A percentile compares a stretch with the other conserved stretches of the same genome.
phyloP scores from a whole-genome alignment of 2,113 vertebrate genomes.

The Phalacrocorax carbo region DNA sequence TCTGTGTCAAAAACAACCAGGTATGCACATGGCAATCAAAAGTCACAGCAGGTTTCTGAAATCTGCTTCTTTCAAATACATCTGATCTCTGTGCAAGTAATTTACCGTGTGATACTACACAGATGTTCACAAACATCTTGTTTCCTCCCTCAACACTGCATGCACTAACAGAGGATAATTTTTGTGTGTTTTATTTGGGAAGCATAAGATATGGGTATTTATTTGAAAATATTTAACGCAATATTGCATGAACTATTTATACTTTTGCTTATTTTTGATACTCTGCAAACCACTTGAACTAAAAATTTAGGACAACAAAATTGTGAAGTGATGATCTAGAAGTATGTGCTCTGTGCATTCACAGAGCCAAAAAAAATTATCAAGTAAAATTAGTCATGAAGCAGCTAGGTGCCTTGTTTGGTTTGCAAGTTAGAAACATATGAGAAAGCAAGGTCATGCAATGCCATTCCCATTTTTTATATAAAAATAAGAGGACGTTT shows the following conservation, averaged over 20 bases:
- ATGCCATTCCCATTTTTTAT: not conserved
- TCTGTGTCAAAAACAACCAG: not conserved
- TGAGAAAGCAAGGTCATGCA: not conserved
- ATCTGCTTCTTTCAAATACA: not conserved
- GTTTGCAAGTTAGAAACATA: not conserved
- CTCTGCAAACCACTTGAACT: not conserved
- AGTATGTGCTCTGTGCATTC: not conserved
- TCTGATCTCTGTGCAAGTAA: not conserved
- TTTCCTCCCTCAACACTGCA: not conserved
- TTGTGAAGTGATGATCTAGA: not conserved
- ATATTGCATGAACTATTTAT: not conserved
- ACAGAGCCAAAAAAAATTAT: not conserved
- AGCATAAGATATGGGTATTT: not conserved
- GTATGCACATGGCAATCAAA: not conserved
- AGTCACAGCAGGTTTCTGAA: not conserved
- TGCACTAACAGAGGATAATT: not conserved
- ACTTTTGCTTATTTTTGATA: not conserved
- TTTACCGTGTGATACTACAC: not conserved
- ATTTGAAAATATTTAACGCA: not conserved
- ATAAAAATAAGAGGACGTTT: not conserved
- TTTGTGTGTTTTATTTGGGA: not conserved
- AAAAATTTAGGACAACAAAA: not conserved
- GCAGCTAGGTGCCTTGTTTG: not conserved
- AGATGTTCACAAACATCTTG: not conserved
- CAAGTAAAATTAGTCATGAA: not conserved